Evolutionary conservation across 2,797 vertebrate genomes (phyloP).

Genomic region (Harpagifer antarcticus): DNA sequence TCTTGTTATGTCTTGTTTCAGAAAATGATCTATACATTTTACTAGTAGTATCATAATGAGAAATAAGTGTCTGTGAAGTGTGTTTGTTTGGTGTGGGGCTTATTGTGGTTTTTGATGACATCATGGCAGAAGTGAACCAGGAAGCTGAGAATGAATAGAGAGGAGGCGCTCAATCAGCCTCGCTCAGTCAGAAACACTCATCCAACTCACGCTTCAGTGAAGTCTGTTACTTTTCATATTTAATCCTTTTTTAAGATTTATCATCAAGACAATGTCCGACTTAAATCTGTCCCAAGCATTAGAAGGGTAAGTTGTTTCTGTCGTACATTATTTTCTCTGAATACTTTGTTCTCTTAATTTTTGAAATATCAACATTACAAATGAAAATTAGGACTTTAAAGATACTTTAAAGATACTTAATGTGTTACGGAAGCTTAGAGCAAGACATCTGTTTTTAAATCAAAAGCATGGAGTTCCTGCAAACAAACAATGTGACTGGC

Average conservation of each 20-base stretch:
- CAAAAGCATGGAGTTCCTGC: neutral
- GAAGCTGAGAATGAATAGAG: neutral
- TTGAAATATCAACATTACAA: neutral
- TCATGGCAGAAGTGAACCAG: neutral
- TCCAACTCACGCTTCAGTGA: neutral
- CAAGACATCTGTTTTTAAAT: neutral
- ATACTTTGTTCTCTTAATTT: neutral
- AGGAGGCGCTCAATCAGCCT: neutral
- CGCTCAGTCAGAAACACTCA: neutral
- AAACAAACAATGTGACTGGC: too few relatives aligned
- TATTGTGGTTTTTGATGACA: too few relatives aligned
- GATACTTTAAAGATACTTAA: too few relatives aligned
- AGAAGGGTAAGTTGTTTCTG: constrained; percentile 48
- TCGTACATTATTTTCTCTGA: neutral
- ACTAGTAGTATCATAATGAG: too few relatives aligned
- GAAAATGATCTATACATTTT: too few relatives aligned
- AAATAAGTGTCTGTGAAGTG: neutral
- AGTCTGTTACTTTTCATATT: neutral
- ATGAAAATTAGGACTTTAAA: too few relatives aligned
- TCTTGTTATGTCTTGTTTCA: too few relatives aligned
- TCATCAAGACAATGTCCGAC: constrained; percentile 26
- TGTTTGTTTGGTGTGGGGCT: too few relatives aligned
- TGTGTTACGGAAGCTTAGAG: neutral
- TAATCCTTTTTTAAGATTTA: neutral
- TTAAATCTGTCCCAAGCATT: constrained; percentile 35